These are phyloP conservation scores for Tamias sibiricus DNA, from an alignment of 2,113 vertebrate species.

Conservation along the genomic window DNA sequence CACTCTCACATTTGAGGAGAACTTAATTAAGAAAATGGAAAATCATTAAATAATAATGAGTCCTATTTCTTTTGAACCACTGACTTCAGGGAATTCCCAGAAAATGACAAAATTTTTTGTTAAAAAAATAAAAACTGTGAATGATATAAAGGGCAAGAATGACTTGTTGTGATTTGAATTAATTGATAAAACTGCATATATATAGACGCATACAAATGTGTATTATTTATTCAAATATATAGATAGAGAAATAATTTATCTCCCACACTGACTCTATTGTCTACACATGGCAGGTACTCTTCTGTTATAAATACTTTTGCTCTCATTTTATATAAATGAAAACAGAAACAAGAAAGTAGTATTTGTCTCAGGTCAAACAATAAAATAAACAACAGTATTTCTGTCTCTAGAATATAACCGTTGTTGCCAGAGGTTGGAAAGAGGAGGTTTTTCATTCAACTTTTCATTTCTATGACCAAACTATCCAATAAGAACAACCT, in stretches of 20 bases:
- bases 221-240: background rate
- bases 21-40: conserved; percentile 47
- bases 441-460: too few species aligned
- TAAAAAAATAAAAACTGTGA: background rate
- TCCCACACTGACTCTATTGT: background rate
- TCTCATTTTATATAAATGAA: conserved; percentile 28
- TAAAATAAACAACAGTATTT: background rate
- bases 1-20: conserved; percentile 46
- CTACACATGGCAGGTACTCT: background rate
- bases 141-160: background rate
- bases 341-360: background rate
- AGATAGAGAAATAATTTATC: background rate
- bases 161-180: background rate
- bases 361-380: background rate
- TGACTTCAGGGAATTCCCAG: background rate
- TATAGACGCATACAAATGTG: background rate
- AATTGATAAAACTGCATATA: background rate
- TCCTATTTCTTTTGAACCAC: background rate
- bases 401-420: background rate
- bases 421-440: background rate
- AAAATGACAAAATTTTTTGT: conserved; percentile 20
- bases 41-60: conserved; percentile 55
- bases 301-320: background rate
- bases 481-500: too few species aligned
- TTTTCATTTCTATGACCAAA: too few species aligned